phyloP scores from a whole-genome alignment of 2,888 invertebrate species.

The Notodonta dromedarius region DNA sequence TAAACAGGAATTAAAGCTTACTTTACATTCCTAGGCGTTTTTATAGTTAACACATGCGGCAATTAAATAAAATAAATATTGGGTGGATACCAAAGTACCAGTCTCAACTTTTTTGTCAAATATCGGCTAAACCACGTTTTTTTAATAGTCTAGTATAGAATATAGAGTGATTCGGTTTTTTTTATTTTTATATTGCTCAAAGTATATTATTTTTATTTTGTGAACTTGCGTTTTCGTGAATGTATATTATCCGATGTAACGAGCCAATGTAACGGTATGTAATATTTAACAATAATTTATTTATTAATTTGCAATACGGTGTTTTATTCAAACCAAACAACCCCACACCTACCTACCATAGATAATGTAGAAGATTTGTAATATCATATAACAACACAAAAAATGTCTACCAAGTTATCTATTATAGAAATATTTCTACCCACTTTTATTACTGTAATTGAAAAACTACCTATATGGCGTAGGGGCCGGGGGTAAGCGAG shows the following conservation, averaged over 20 bases:
- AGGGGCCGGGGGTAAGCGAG: too few species aligned
- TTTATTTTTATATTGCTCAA: constrained; percentile 83
- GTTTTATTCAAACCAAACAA: constrained; percentile 42
- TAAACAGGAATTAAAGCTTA: constrained; percentile 52
- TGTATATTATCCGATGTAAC: constrained; percentile 77
- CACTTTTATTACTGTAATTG: too few species aligned
- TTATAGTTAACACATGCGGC: constrained; percentile 32
- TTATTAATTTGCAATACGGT: constrained; percentile 79
- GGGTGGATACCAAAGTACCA: constrained; percentile 49
- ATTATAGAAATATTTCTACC: too few species aligned
- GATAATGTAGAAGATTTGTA: too few species aligned
- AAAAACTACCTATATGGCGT: too few species aligned
- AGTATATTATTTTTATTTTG: constrained; percentile 67
- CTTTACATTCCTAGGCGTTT: constrained; percentile 72
- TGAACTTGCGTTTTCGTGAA: constrained; percentile 71
- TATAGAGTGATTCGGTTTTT: constrained; percentile 74
- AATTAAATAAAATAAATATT: constrained; percentile 35
- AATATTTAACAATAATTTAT: constrained; percentile 84
- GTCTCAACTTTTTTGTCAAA: constrained; percentile 30
- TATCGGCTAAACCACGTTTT: constrained; percentile 36
- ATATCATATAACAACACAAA: too few species aligned
- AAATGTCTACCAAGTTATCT: too few species aligned
- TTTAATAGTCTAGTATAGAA: constrained; percentile 59
- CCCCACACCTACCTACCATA: too few species aligned
- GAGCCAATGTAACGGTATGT: constrained; percentile 80